phyloP scores from a whole-genome alignment of 2,113 vertebrate species.

The Alectura lathami region DNA sequence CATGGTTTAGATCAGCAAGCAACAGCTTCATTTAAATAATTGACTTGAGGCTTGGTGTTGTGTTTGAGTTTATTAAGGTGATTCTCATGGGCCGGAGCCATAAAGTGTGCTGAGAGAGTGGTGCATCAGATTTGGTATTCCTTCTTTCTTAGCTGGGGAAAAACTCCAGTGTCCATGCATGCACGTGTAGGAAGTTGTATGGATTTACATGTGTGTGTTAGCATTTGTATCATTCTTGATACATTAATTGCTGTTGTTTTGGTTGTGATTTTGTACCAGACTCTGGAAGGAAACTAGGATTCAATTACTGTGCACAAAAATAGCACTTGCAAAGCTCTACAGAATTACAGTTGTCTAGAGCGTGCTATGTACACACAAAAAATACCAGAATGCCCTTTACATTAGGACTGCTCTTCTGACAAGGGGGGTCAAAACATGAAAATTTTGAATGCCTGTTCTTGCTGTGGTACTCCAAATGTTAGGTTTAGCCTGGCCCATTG shows the following conservation, averaged over 20 bases:
- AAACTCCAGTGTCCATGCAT: background rate
- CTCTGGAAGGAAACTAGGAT: background rate
- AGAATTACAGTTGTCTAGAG: background rate
- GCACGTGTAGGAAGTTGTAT: background rate
- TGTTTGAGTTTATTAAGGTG: conserved; percentile 14
- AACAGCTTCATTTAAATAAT: background rate
- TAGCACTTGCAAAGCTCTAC: background rate
- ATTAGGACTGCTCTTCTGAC: background rate
- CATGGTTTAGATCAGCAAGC: background rate
- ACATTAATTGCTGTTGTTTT: conserved; percentile 30
- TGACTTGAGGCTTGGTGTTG: background rate
- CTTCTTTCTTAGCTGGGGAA: background rate
- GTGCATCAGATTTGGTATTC: background rate
- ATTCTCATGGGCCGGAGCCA: background rate
- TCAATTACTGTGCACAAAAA: conserved; percentile 6
- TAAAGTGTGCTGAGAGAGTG: background rate
- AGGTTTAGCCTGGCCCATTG: background rate
- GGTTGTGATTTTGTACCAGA: background rate
- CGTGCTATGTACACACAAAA: background rate
- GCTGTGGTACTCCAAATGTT: background rate
- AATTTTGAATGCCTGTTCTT: background rate
- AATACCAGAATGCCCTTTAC: background rate
- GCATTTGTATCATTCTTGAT: background rate
- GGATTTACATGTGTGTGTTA: background rate
- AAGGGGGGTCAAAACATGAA: background rate